Conservation (phyloP, 2,113 vertebrate species). For the Madoqua kirkii region DNA sequence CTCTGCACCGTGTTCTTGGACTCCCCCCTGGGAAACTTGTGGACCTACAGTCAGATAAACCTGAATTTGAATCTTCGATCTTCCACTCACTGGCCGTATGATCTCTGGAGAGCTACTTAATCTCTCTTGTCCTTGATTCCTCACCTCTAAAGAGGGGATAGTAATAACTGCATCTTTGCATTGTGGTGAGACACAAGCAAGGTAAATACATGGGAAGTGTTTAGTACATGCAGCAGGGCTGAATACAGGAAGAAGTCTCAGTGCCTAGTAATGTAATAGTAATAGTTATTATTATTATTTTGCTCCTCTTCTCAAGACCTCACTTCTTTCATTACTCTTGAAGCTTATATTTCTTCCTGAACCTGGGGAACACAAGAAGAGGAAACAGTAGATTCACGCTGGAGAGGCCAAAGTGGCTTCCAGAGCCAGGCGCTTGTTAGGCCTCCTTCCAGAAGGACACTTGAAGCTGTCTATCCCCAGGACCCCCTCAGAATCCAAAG, state of each 20-base stretch:
- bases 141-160: background rate
- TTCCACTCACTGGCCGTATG: background rate
- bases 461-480: background rate
- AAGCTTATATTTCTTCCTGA: background rate
- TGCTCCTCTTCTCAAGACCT: background rate
- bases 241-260: background rate
- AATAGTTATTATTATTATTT: background rate
- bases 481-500: background rate
- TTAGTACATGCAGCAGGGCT: background rate
- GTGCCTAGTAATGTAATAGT: background rate
- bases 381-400: background rate
- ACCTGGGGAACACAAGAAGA: background rate
- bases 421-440: background rate
- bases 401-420: background rate
- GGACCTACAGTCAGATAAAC: background rate
- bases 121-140: background rate
- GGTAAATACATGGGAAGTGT: background rate
- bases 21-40: background rate
- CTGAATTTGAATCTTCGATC: background rate
- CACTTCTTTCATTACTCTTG: background rate
- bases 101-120: background rate
- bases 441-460: background rate
- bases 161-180: background rate
- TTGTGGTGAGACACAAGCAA: background rate
- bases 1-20: background rate